Base-by-base conservation (phyloP, 2,888 invertebrate species). In the Cyclophora punctaria region DNA sequence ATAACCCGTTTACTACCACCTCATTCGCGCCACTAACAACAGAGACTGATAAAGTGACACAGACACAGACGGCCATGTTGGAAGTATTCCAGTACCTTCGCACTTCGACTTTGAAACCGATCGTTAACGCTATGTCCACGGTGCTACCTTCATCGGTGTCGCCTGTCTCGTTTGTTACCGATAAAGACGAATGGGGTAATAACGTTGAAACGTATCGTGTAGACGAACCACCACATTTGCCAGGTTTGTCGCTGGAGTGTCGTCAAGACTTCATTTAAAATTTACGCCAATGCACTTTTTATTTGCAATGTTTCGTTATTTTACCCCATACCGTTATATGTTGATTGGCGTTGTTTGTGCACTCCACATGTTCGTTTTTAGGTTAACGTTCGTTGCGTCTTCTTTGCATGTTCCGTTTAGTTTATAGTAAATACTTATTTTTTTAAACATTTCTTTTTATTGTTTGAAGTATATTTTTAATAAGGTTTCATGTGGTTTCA, bases 211-310 rank as follows among this genome's bases (percentile, higher is more conserved):
- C 80, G 58, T 88, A 88, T 74, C 88, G 88, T 56, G 87, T 88
- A 72, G 88, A 88, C 73, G 88, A 88, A 81, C 88, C 88, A 66
- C 88, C 88, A 62, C 88, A 88, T 75, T 80, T 73, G 71, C 78
- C 88, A 88, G 88, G 88, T 84, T 88, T 78, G 90, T 90, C 78
- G 85, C 81, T 71, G 83, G 83, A 84, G 80, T 82, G 80, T 78
- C 79, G 78, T 74, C 72, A 68, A 73, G 66, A 71, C 73, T 73
- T 73, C 75, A 72, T 73, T 60, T 76, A 75, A 20, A 20, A 77
- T 66, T 65, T 76, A 65, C 69, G 80, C 80, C 78, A 59, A 73
- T 85, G 76, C 84, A 88, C 67, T 78, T 85, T 69, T 83, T 73
- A 65, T 80, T 90, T 76, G 82, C 87, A 43, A 52, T 48, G 49